Evolutionary conservation across 2,797 vertebrate genomes (phyloP).

Genomic region (Anas bernieri): DNA sequence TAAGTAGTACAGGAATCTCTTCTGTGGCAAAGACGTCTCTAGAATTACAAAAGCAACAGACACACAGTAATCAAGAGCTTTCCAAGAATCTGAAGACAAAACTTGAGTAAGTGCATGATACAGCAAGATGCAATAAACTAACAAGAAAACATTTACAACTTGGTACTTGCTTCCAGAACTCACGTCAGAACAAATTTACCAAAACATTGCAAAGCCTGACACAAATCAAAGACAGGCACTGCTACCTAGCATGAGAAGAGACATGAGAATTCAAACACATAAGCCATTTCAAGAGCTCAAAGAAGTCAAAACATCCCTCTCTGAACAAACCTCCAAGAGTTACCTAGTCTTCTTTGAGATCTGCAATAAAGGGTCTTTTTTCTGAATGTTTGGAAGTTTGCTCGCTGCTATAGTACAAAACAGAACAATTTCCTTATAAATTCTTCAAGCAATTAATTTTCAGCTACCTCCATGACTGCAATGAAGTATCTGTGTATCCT

Average conservation of each 20-base stretch:
- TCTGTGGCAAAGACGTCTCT: background rate
- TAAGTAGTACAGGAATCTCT: background rate
- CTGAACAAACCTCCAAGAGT: background rate
- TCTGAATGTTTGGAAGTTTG: background rate
- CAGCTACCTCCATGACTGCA: background rate
- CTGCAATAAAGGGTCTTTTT: background rate
- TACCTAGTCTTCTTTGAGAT: background rate
- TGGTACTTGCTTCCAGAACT: conserved; percentile 22
- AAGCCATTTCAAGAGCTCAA: background rate
- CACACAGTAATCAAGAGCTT: background rate
- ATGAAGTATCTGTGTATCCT: background rate
- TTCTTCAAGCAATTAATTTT: background rate
- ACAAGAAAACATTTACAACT: background rate
- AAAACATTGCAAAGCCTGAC: conserved; percentile 2
- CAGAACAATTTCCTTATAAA: background rate
- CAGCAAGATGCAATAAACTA: background rate
- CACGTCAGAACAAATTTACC: background rate
- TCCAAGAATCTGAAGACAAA: background rate
- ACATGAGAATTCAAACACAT: background rate
- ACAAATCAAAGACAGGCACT: conserved; percentile 12
- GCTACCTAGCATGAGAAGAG: background rate
- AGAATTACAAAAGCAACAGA: background rate
- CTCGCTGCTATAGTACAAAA: background rate
- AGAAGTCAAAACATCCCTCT: background rate
- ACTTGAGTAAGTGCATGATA: background rate